Conservation (phyloP, 2,797 vertebrate species). For the Sebastes taczanowskii region DNA sequence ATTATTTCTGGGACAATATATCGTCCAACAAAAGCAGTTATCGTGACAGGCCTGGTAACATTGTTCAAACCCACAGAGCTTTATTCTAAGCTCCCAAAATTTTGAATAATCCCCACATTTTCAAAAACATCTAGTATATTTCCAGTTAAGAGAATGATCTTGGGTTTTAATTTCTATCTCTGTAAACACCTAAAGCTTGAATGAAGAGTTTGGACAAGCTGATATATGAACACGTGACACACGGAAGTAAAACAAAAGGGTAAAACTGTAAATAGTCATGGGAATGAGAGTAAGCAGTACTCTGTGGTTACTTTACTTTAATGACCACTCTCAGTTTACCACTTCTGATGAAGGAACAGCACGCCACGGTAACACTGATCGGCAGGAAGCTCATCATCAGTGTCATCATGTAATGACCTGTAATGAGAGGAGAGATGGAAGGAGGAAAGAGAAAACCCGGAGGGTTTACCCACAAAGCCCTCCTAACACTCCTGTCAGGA, state of each 20-base stretch:
- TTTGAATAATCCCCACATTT: neutral
- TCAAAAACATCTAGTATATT: neutral
- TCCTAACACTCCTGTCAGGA: slow-evolving; percentile 20
- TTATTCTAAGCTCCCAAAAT: neutral
- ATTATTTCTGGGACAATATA: too few species aligned
- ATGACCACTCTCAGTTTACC: slow-evolving; percentile 23
- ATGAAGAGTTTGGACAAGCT: neutral
- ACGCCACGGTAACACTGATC: slow-evolving; percentile 9
- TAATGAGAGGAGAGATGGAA: slow-evolving; percentile 62
- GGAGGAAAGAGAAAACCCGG: slow-evolving; percentile 35
- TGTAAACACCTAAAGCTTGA: neutral
- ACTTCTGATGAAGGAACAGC: neutral
- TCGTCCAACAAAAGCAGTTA: too few species aligned
- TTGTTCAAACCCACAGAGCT: neutral
- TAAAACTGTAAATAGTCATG: neutral
- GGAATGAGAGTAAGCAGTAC: neutral
- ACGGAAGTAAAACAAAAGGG: neutral
- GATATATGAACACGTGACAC: neutral
- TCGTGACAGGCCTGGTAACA: neutral
- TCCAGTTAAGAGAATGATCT: neutral
- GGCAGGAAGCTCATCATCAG: slow-evolving; percentile 31
- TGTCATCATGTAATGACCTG: slow-evolving; percentile 49
- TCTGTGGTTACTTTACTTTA: neutral
- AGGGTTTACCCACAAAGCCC: slow-evolving; percentile 42
- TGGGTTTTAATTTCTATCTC: neutral